Evolutionary conservation across 2,888 invertebrate species (phyloP).

Genomic region (Sphecodes monilicornis): DNA sequence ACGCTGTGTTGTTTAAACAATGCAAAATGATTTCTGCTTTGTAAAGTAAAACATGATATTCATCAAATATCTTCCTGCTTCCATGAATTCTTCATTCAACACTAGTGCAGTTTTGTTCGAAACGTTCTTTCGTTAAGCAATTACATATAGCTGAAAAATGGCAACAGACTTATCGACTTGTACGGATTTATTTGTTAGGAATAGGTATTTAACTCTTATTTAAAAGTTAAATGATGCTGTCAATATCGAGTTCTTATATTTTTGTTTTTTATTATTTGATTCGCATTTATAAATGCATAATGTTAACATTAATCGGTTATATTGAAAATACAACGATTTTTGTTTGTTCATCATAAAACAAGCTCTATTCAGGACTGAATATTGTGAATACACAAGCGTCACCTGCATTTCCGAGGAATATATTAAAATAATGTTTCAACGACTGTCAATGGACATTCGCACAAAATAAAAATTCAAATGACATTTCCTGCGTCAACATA

Average conservation of each 20-base stretch:
- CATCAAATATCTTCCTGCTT: background rate
- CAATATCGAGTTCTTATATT: background rate
- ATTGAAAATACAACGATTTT: background rate
- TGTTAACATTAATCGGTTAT: background rate
- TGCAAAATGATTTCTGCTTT: background rate
- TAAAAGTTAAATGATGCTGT: background rate
- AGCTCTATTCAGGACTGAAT: background rate
- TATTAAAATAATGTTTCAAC: background rate
- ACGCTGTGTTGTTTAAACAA: too few species aligned
- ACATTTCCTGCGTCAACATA: background rate
- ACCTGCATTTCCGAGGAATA: background rate
- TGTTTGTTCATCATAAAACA: background rate
- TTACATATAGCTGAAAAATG: background rate
- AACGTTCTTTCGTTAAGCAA: background rate
- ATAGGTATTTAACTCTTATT: background rate
- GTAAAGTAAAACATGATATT: background rate
- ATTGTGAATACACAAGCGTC: background rate
- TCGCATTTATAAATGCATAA: background rate
- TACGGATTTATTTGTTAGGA: background rate
- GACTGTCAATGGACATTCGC: background rate
- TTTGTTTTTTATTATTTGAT: background rate
- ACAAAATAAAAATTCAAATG: background rate
- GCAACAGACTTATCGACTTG: background rate
- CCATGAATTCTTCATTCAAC: background rate
- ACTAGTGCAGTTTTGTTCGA: too few species aligned